Evolutionary conservation across 2,113 vertebrate genomes (phyloP), one percentile per base, ranked within the genome.

Genomic region (Alethe castanea): DNA sequence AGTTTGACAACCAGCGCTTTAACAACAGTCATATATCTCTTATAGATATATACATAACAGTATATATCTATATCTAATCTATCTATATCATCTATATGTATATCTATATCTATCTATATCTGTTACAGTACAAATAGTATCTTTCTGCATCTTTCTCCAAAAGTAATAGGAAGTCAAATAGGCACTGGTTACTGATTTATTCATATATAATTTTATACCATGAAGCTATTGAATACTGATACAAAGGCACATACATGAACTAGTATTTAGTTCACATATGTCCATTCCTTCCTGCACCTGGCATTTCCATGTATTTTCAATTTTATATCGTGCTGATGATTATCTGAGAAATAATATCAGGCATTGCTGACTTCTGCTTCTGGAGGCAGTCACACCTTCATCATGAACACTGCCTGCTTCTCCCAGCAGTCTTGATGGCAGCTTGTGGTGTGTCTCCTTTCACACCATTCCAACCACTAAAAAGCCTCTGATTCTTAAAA

Each of bases 401-500:
- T 35, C 5, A 1, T 35, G 35, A 60, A 5, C 2, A 0, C 7
- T 22, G 10, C 28, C 44, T 35, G 1, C 19, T 80, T 35, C 31
- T 79, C 7, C 28, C 2, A 5, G 11, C 11, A 1, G 29, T 3
- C 0, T 7, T 35, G 65, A 35, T 45, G 36, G 31, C 35, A 81
- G 40, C 14, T 67, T 4, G 0, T 44, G n/a, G 12, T 74, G 13
- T 1, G 0, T 19, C 8, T 5, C 25, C 8, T 47, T 94, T 80
- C 62, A 76, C 22, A 79, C 38, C 1, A 0, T 17, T 76, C n/a
- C 9, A 79, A 24, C 29, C 33, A 35, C 57, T 76, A 48, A 40
- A 35, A 18, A 2, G 17, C 52, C 15, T 60, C 38, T 71, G 56
- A 48, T 22, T 73, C 56, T 60, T 67, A 4, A 47, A 61, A 44